Evolutionary conservation across 2,797 vertebrate species (phyloP).

Genomic region (Lates japonicus): DNA sequence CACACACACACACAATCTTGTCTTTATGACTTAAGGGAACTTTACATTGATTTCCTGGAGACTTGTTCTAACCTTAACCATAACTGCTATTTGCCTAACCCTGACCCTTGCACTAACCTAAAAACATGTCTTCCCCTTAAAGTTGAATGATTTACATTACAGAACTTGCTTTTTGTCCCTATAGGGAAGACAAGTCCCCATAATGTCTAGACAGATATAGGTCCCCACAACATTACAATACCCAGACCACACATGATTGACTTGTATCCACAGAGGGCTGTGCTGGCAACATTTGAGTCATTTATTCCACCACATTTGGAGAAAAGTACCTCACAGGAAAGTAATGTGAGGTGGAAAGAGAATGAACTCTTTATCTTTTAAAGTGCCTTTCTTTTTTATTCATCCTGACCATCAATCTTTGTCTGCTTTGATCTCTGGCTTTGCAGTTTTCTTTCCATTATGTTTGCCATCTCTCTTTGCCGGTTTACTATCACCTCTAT

Average conservation of each 20-base stretch:
- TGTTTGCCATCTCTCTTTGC: slow-evolving; percentile 11
- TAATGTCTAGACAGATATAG: too few relatives aligned
- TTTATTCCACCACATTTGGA: slow-evolving; percentile 38
- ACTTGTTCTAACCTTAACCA: too few relatives aligned
- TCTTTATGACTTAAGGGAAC: too few relatives aligned
- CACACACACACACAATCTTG: not conserved
- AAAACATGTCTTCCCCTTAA: too few relatives aligned
- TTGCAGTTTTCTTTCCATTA: slow-evolving; percentile 47
- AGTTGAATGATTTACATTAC: too few relatives aligned
- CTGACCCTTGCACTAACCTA: too few relatives aligned
- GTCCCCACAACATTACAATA: too few relatives aligned
- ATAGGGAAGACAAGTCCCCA: too few relatives aligned
- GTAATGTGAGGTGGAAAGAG: slow-evolving; percentile 15
- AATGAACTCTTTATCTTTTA: slow-evolving; percentile 45
- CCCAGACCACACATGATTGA: not conserved
- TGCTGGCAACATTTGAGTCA: slow-evolving; percentile 23
- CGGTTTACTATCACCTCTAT: slow-evolving; percentile 42
- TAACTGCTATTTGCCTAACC: too few relatives aligned
- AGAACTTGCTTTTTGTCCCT: too few relatives aligned
- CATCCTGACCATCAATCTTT: slow-evolving; percentile 33
- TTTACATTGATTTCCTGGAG: too few relatives aligned
- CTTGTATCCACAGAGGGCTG: slow-evolving; percentile 5
- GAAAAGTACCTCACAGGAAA: slow-evolving; percentile 14
- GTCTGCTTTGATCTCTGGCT: slow-evolving; percentile 57
- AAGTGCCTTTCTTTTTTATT: slow-evolving; percentile 47